Conservation (phyloP, 2,797 vertebrate genomes). For the Urosaurus nigricauda region DNA sequence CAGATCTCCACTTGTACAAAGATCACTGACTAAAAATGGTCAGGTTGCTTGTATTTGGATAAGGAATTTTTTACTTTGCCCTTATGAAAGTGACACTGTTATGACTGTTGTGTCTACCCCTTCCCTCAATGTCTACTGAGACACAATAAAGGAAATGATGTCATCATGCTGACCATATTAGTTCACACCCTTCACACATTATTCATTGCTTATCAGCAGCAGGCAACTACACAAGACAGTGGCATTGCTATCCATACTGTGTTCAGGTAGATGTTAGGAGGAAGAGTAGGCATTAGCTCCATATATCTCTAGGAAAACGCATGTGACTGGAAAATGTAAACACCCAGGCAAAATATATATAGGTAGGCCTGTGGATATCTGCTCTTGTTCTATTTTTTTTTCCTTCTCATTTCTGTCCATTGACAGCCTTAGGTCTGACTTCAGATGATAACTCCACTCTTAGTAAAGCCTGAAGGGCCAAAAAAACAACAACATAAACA, state of each 20-base stretch:
- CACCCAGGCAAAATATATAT: not conserved
- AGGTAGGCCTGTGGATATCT: not conserved
- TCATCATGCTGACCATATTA: not conserved
- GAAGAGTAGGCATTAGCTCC: not conserved
- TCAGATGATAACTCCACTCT: not conserved
- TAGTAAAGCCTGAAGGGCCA: not conserved
- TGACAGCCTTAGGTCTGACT: not conserved
- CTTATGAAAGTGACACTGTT: not conserved
- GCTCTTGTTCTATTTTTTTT: not conserved
- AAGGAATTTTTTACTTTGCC: not conserved
- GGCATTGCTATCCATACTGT: not conserved
- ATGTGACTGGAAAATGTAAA: not conserved
- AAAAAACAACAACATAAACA: fast-evolving
- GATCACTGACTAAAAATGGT: not conserved
- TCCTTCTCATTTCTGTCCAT: not conserved
- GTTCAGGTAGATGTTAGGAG: not conserved
- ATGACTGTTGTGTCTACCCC: too few species aligned
- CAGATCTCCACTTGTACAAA: not conserved
- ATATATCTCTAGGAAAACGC: not conserved
- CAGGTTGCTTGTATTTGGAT: not conserved
- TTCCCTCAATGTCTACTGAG: too few species aligned
- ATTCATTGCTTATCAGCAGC: not conserved
- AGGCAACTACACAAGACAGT: not conserved
- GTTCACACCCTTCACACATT: not conserved
- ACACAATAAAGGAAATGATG: not conserved